phyloP scores from a whole-genome alignment of 2,888 invertebrate species.

The Drosophila demipolita region DNA sequence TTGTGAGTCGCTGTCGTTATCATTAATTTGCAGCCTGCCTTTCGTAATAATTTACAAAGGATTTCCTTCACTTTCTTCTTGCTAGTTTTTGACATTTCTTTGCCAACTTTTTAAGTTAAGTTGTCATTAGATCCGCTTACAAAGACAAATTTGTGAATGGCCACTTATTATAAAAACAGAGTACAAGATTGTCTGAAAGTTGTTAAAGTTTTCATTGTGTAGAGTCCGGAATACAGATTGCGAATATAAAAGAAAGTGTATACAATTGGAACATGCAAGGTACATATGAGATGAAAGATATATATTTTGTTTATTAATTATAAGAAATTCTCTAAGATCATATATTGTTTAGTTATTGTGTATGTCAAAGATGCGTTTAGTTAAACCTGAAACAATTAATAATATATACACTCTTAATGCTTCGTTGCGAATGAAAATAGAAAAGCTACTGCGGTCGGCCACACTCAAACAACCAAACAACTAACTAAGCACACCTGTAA shows the following conservation, averaged over 20 bases:
- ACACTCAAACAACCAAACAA: not conserved
- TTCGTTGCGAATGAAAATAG: slow-evolving; percentile 7
- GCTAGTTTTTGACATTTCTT: slow-evolving; percentile 39
- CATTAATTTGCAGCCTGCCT: slow-evolving; percentile 75
- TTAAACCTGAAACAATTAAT: slow-evolving; percentile 19
- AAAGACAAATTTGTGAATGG: slow-evolving; percentile 55
- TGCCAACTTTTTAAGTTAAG: slow-evolving; percentile 57
- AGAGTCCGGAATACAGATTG: not conserved
- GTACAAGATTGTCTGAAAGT: slow-evolving; percentile 22
- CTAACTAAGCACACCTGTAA: slow-evolving; percentile 32
- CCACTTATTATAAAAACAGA: slow-evolving; percentile 22
- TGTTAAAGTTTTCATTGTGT: slow-evolving; percentile 8
- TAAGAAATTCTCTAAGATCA: not conserved
- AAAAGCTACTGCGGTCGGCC: slow-evolving; percentile 21
- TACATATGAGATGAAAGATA: not conserved
- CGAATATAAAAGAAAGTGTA: not conserved
- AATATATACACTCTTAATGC: slow-evolving; percentile 6
- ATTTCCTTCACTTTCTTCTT: slow-evolving; percentile 48
- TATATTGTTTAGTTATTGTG: not conserved
- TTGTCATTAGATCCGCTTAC: slow-evolving; percentile 59
- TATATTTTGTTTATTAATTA: not conserved
- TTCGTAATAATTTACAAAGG: slow-evolving; percentile 74
- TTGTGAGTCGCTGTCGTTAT: slow-evolving; percentile 62
- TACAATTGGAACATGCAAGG: not conserved
- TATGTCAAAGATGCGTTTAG: not conserved